Evolutionary conservation across 2,113 vertebrate species (phyloP).

Genomic region (Brachionichthys hirsutus): DNA sequence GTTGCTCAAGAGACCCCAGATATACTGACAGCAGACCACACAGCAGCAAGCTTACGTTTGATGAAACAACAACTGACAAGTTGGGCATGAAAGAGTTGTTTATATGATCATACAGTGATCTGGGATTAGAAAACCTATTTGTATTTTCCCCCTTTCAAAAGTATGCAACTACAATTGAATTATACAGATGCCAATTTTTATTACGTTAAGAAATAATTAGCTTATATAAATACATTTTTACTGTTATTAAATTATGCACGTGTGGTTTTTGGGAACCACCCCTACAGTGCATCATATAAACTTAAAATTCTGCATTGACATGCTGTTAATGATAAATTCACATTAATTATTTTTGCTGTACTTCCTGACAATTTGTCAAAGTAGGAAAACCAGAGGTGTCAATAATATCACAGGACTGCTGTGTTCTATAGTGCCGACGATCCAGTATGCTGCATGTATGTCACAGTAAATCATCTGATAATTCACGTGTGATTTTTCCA

Average conservation of each 20-base stretch:
- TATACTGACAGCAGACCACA: neutral
- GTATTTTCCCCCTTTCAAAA: neutral
- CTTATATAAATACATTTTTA: neutral
- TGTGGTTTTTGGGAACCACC: neutral
- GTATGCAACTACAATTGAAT: neutral
- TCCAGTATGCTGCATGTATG: too few species aligned
- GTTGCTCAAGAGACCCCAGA: constrained; percentile 11
- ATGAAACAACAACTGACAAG: neutral
- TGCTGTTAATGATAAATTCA: neutral
- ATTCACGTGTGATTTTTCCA: neutral
- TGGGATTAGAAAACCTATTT: too few species aligned
- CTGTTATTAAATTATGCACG: neutral
- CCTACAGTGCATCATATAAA: neutral
- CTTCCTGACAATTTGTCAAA: neutral
- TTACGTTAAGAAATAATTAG: neutral
- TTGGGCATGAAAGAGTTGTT: neutral
- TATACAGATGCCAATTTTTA: neutral
- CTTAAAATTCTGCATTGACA: too few species aligned
- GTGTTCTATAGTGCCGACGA: neutral
- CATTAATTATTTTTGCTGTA: neutral
- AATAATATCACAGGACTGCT: neutral
- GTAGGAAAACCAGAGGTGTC: neutral
- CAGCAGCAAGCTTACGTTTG: neutral
- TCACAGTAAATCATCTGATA: too few species aligned
- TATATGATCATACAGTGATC: neutral